Percentiles rank a stretch among this genome's conserved stretches.
Conservation (phyloP, 2,888 invertebrate species). For the Microctonus brassicae region DNA sequence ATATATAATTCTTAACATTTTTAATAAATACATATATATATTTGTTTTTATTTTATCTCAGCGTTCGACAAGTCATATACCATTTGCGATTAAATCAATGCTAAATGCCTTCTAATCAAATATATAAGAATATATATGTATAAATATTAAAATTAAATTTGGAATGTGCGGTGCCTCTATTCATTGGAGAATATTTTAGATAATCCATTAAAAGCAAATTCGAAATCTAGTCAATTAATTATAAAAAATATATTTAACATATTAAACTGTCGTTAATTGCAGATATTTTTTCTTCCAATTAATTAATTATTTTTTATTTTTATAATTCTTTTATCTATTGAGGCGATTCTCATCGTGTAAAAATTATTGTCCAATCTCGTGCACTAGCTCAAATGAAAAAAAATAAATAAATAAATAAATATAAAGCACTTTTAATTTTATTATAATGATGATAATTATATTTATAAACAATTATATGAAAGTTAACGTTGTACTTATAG, state of each 20-base stretch:
- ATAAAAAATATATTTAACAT: constrained; percentile 26
- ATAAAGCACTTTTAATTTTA: constrained; percentile 17
- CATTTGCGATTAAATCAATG: constrained; percentile 11
- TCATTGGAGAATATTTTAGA: not conserved
- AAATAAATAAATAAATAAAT: too few species aligned
- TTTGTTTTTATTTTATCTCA: not conserved
- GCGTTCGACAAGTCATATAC: constrained; percentile 21
- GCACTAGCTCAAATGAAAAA: constrained; percentile 26
- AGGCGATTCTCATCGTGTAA: not conserved
- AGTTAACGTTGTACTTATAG: constrained; percentile 37
- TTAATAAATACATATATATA: not conserved
- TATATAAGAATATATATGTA: constrained; percentile 1
- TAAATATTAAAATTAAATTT: not conserved
- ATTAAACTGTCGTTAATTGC: constrained; percentile 13
- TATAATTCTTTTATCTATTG: not conserved
- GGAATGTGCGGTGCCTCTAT: constrained; percentile 7
- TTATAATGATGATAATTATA: not conserved
- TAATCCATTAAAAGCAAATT: not conserved
- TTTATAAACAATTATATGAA: constrained; percentile 34
- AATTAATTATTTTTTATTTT: not conserved
- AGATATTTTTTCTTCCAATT: not conserved
- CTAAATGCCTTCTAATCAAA: constrained; percentile 31
- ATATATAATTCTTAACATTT: not conserved
- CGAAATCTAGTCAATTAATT: constrained; percentile 8
- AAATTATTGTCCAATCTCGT: not conserved